Base-by-base conservation (phyloP, 2,113 vertebrate genomes). In the Cebus imitator region DNA sequence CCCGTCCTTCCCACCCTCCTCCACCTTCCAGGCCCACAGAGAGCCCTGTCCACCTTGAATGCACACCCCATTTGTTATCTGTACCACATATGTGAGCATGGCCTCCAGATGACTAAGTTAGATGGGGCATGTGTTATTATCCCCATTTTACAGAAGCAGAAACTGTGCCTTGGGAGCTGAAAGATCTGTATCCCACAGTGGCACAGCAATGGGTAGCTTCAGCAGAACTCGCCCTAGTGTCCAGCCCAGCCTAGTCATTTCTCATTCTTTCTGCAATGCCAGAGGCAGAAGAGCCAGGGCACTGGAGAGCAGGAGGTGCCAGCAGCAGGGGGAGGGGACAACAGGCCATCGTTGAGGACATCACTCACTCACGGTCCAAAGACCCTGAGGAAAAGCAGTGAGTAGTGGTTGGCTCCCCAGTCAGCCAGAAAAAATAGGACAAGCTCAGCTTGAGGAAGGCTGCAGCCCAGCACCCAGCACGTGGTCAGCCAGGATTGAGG, bases 371-470 rank as follows among this genome's bases (percentile, higher is more conserved):
- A 66, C 5, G 12, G 76, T 91, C 80, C 90, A 92, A 79, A 97
- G 92, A 87, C 35, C 32, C 87, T 7, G 9, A 79, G 81, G 55
- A 83, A 58, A 58, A 55, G 88, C 78, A 50, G 30, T 55, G 45
- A 86, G 30, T 72, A 40, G 86, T 2, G 40, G 78, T 58, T 43
- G 21, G 61, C 79, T 70, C 32, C 90, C 43, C 30, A 86, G 32
- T 64, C 90, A 93, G 66, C 83, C 64, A 92, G 72, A 61, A 85
- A 96, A 95, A 81, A 25, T 61, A 95, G 91, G 95, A 21, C 76
- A 52, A 76, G 40, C 80, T 78, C 57, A 2, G 37, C 61, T 30
- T 16, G 40, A 58, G 18, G 75, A 80, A 80, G 66, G 73, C 27
- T 57, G 45, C 80, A 35, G 43, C 68, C 50, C 80, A 45, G 90